Base-by-base conservation (phyloP, 2,888 invertebrate genomes). In the Zaprionus obscuricornis region DNA sequence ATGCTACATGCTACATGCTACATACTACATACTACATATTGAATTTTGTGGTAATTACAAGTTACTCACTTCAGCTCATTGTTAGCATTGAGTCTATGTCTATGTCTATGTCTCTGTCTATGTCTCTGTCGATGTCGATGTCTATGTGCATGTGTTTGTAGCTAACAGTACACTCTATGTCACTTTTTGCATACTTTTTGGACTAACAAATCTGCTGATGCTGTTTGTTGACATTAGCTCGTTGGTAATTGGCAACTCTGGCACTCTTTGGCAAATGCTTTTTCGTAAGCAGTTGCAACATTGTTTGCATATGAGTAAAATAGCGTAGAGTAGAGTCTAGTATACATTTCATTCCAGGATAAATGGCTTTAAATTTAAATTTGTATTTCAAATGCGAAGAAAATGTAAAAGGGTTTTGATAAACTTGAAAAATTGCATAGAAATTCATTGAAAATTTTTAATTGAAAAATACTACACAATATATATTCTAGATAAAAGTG, bases 21-120 rank as follows among this genome's bases (percentile, higher is more conserved):
- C 24, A 8, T 24, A 4, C 4, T 24, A 24, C 24, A 4, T n/a
- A n/a, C n/a, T 63, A 57, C 74, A 74, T 85, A 78, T 79, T 85
- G 83, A 79, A 79, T 72, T 79, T 74, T 85, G 85, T 74, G 79
- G 85, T 79, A 79, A 85, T 79, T 79, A 79, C 79, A 78, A 85
- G 83, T 78, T 72, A 82, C 85, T 85, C 66, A 74, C 78, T 85
- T 62, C 65, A 74, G 75, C 65, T 66, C 79, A 78, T 72, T 74
- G 72, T 65, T 69, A 62, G 55, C 37, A 52, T 49, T 29, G 24
- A 36, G 33, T 20, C 11, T 24, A 16, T 31, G 31, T 16, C 29
- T 24, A 11, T 10, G 26, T 16, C 17, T 26, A 11, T 36, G 20
- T 27, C 11, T 17, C 13, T 31, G 14, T 31, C 7, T 17, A 4